Percentiles rank a stretch among this genome's conserved stretches.
These are phyloP conservation scores for Drosophila pegasa DNA, from an alignment of 2,888 invertebrate species.

Conservation along the genomic window DNA sequence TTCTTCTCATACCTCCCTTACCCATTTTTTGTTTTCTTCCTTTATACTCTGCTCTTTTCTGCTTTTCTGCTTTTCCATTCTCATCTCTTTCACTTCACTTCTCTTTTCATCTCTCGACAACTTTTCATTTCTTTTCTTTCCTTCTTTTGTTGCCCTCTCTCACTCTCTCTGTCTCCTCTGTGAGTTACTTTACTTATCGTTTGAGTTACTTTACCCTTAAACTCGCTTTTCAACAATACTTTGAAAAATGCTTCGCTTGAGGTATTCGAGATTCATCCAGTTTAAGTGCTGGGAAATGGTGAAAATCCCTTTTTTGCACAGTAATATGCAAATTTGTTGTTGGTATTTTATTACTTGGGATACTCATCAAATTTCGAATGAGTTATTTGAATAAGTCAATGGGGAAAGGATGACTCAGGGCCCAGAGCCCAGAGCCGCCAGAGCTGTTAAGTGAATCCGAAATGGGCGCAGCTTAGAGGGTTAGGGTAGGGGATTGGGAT, in stretches of 20 bases:
- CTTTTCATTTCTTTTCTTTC: not conserved
- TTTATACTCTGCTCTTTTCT: not conserved
- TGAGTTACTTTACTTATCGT: not conserved
- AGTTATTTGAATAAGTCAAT: constrained; percentile 74
- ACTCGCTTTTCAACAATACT: constrained; percentile 21
- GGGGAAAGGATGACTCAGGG: constrained; percentile 29
- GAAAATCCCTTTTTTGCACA: constrained; percentile 13
- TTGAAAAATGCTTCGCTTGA: not conserved
- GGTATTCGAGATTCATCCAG: constrained; percentile 18
- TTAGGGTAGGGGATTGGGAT: not conserved
- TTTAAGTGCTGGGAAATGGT: constrained; percentile 26
- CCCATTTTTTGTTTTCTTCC: too few species aligned
- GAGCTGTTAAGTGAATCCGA: constrained; percentile 4
- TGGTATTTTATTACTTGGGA: constrained; percentile 53
- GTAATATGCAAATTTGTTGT: constrained; percentile 45
- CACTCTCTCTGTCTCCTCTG: not conserved
- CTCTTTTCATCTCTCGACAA: not conserved
- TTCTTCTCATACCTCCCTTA: too few species aligned
- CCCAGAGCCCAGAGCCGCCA: not conserved
- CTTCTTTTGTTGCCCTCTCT: not conserved
- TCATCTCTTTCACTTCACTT: not conserved
- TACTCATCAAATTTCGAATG: constrained; percentile 69
- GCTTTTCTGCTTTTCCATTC: not conserved
- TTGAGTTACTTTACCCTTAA: constrained; percentile 18
- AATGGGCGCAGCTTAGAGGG: not conserved